phyloP scores from a whole-genome alignment of 2,888 invertebrate genomes.

The Argyresthia albistria region DNA sequence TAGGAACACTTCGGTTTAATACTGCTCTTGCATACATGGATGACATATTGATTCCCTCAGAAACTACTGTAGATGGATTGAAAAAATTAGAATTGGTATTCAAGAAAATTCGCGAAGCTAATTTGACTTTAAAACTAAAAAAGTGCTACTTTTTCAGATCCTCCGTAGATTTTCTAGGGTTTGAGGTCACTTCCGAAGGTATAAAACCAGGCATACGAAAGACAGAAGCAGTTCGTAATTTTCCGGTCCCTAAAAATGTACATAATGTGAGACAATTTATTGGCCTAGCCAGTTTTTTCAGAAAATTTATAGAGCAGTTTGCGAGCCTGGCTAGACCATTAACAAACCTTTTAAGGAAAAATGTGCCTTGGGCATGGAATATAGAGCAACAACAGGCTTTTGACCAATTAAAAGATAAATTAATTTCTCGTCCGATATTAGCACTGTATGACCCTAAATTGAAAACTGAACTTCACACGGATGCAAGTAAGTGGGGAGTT shows the following conservation, averaged over 20 bases:
- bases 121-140: neutral
- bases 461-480: neutral
- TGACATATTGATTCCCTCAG: slow-evolving; percentile 4
- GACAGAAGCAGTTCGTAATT: slow-evolving; percentile 5
- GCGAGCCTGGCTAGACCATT: slow-evolving; percentile 2
- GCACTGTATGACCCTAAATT: slow-evolving; percentile 12
- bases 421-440: slow-evolving; percentile 9
- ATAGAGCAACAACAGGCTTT: neutral
- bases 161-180: slow-evolving; percentile 11
- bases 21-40: slow-evolving; percentile 5
- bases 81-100: neutral
- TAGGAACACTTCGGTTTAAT: neutral
- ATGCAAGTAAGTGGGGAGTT: neutral
- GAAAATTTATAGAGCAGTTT: slow-evolving; percentile 7
- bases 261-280: slow-evolving; percentile 6
- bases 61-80: neutral
- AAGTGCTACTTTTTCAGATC: slow-evolving; percentile 15
- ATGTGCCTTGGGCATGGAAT: neutral
- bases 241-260: slow-evolving; percentile 1
- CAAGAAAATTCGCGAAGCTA: neutral
- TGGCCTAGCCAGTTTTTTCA: slow-evolving; percentile 6
- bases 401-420: neutral
- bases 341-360: slow-evolving; percentile 6
- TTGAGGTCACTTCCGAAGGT: slow-evolving; percentile 1
- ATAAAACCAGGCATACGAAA: slow-evolving; percentile 6